phyloP scores from a whole-genome alignment of 1,140 invertebrate species.

The Cherax destructor region DNA sequence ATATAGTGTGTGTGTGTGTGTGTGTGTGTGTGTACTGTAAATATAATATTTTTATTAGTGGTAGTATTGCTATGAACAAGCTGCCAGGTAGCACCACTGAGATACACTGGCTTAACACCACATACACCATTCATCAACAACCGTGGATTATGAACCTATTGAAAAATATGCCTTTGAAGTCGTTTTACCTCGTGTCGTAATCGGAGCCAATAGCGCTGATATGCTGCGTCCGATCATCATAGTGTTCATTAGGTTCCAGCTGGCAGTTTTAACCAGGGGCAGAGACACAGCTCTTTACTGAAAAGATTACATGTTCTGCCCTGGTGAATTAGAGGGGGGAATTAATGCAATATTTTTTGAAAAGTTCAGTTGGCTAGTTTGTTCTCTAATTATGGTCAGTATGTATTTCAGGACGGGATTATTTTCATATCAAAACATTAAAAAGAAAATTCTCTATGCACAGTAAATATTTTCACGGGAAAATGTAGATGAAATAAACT shows the following conservation, averaged over 20 bases:
- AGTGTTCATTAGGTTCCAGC: background rate
- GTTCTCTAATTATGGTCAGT: background rate
- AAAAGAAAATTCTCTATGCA: too few relatives aligned
- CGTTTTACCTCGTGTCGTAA: background rate
- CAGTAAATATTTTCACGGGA: too few relatives aligned
- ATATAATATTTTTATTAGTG: too few relatives aligned
- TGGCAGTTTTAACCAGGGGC: background rate
- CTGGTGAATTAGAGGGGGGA: background rate
- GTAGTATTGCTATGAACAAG: too few relatives aligned
- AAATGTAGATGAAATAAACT: too few relatives aligned
- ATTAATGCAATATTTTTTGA: background rate
- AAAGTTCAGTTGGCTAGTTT: too few relatives aligned
- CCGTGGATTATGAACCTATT: background rate
- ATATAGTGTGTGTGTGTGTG: too few relatives aligned
- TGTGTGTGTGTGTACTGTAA: too few relatives aligned
- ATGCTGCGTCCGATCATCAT: background rate
- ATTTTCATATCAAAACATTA: too few relatives aligned
- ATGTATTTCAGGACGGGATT: too few relatives aligned
- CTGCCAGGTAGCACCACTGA: background rate
- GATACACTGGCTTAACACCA: background rate
- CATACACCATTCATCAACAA: background rate
- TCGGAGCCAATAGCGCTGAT: background rate
- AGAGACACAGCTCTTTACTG: background rate
- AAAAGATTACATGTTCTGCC: background rate
- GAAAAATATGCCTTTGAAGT: background rate